phyloP scores from a whole-genome alignment of 2,888 invertebrate species.

The Athalia cordata region DNA sequence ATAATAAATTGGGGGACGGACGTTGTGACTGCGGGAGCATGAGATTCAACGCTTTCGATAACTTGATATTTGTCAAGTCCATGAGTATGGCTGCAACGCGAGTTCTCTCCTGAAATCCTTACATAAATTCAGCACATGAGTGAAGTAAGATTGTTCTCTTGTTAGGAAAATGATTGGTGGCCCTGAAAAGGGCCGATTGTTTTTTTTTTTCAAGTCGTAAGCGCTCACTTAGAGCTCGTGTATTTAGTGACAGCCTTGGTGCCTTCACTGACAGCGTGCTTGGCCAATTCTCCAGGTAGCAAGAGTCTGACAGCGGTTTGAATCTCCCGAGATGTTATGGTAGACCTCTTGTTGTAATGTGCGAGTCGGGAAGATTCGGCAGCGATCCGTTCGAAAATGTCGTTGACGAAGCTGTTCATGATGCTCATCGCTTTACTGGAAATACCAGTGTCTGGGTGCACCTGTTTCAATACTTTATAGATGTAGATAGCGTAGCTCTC shows the following conservation, averaged over 20 bases:
- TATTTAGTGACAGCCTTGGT: constrained; percentile 80
- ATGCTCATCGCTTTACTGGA: constrained; percentile 76
- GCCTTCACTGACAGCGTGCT: constrained; percentile 82
- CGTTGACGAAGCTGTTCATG: constrained; percentile 74
- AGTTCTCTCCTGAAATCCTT: not conserved
- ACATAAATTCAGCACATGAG: not conserved
- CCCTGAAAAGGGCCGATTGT: constrained; percentile 61
- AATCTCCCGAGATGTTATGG: constrained; percentile 79
- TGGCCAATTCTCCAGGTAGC: constrained; percentile 83
- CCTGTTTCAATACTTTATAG: constrained; percentile 76
- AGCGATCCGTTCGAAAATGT: constrained; percentile 64
- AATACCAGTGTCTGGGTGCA: constrained; percentile 76
- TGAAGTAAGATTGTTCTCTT: constrained; percentile 4
- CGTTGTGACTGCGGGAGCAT: too few relatives aligned
- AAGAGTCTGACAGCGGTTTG: constrained; percentile 81
- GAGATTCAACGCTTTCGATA: too few relatives aligned
- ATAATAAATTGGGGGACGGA: too few relatives aligned
- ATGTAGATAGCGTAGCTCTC: constrained; percentile 73
- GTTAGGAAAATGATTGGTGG: constrained; percentile 49
- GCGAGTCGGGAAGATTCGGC: constrained; percentile 61
- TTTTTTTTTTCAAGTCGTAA: constrained; percentile 7
- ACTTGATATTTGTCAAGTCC: too few relatives aligned
- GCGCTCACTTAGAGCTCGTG: constrained; percentile 72
- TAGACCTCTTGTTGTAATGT: constrained; percentile 58
- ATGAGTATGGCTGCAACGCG: too few relatives aligned